Percentiles rank a stretch among this genome's conserved stretches.
Conservation (phyloP, 2,797 vertebrate genomes). For the Mormyrops attenuatus region DNA sequence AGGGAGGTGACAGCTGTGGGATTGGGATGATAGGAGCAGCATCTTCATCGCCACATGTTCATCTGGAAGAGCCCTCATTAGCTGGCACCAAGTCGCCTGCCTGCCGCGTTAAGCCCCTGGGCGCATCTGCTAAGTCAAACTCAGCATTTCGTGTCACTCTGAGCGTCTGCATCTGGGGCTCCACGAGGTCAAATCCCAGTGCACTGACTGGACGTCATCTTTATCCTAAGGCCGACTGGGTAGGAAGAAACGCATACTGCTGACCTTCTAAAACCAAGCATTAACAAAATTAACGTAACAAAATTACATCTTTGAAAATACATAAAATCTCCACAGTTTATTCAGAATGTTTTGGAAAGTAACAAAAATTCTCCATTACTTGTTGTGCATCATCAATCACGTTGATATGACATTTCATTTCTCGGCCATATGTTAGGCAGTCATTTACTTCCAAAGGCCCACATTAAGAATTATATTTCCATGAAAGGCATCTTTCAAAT, state of each 20-base stretch:
- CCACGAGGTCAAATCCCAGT: neutral
- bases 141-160: neutral
- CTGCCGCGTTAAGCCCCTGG: neutral
- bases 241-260: neutral
- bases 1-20: neutral
- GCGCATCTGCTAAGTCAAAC: neutral
- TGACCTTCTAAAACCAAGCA: neutral
- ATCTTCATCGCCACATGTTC: neutral
- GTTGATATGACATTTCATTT: neutral
- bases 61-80: neutral
- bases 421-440: neutral
- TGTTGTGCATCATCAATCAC: neutral
- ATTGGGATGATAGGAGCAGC: neutral
- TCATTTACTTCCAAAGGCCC: neutral
- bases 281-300: neutral
- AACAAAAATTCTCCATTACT: neutral
- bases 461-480: slow-evolving; percentile 1
- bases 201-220: neutral
- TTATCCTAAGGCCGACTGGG: neutral
- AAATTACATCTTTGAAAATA: neutral
- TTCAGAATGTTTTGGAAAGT: neutral
- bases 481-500: neutral
- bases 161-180: neutral
- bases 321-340: neutral
- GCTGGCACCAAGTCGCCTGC: neutral